Evolutionary conservation across 2,113 vertebrate species (phyloP), one percentile per base, ranked within the genome.

Genomic region (Calyptommatus sinebrachiatus): DNA sequence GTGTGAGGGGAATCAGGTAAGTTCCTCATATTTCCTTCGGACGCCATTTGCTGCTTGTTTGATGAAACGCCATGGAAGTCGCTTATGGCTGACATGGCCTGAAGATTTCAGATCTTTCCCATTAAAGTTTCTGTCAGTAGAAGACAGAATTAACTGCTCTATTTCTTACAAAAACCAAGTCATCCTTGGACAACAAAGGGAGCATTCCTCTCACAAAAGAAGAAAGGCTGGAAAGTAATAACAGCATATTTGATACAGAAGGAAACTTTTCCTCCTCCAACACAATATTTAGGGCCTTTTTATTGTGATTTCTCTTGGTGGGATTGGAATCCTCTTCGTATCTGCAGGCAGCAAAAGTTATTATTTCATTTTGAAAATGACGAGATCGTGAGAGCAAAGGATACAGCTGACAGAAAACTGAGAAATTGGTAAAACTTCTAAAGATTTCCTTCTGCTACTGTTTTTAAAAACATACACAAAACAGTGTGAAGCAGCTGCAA

Each of bases 61-160:
- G 69, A 63, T 62, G 68, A 79, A 71, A 79, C 62, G n/a, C 60
- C 62, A 50, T 71, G n/a, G 67, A 70, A 78, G 31, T 24, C 41
- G 53, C 61, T 69, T 70, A 70, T 46, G 61, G 41, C 57, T 72
- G 10, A 72, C 50, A 63, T 21, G 71, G n/a, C 45, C 41, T 29
- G 41, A 71, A 63, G 57, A 31, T 79, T 79, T 79, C n/a, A 31
- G 69, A 79, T 71, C 57, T 65, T 79, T 72, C 28, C 69, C 45
- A 79, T 63, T 78, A 79, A 62, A 48, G 60, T 65, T 72, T 72
- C 70, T 79, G 69, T 72, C 78, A 79, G 35, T 29, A 72, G 60
- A 72, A 71, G 69, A 65, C 26, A 31, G 31, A 79, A 79, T 72
- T 79, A 72, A 62, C 26, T 11, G 50, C 60, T 72, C n/a, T 63